Conservation (phyloP, 2,797 vertebrate species). For the Sphenopsis melanotis region DNA sequence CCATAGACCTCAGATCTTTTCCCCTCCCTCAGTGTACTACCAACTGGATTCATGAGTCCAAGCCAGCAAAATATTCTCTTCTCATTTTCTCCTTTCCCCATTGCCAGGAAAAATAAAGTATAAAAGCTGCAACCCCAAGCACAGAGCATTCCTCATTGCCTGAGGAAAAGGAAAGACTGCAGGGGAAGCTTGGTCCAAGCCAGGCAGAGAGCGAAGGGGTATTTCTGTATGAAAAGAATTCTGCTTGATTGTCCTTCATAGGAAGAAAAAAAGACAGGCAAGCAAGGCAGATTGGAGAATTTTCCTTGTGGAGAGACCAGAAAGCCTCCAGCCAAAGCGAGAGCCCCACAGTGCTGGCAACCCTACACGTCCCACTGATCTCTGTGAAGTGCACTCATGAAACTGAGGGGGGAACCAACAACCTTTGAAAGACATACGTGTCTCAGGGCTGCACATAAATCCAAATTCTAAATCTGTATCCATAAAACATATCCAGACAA, state of each 20-base stretch:
- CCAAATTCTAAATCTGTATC: not conserved
- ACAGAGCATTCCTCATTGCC: not conserved
- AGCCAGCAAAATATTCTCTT: not conserved
- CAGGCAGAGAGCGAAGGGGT: not conserved
- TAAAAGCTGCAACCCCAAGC: not conserved
- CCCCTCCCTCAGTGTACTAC: not conserved
- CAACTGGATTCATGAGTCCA: not conserved
- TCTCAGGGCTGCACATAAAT: not conserved
- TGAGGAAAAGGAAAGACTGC: not conserved
- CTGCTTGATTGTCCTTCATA: not conserved
- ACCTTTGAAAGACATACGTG: rapidly evolving
- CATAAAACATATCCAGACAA: not conserved
- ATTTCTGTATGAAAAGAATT: not conserved
- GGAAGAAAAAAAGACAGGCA: not conserved
- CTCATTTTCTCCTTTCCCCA: not conserved
- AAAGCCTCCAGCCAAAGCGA: not conserved
- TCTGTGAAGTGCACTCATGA: not conserved
- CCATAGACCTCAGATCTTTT: not conserved
- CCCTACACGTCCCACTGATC: not conserved
- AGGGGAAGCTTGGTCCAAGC: not conserved
- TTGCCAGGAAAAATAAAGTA: not conserved
- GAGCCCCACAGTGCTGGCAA: not conserved
- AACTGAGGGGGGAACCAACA: not conserved
- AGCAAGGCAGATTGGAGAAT: not conserved
- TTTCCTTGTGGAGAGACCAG: not conserved